These are phyloP conservation scores for Leucophenga maculata DNA, from an alignment of 2,888 invertebrate genomes.

Conservation along the genomic window DNA sequence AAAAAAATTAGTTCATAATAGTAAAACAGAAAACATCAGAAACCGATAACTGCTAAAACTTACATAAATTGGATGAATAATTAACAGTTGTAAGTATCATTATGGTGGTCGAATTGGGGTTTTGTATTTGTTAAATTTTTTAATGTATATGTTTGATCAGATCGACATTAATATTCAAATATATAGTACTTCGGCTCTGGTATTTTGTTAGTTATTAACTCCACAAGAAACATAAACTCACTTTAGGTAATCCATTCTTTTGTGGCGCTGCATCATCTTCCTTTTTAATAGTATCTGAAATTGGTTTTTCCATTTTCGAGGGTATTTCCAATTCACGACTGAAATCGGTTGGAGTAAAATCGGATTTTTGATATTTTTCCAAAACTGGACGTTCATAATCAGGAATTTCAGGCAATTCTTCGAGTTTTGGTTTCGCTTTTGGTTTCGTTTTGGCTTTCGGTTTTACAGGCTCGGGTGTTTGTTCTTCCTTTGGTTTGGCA, in stretches of 20 bases:
- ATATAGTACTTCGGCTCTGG: too few species aligned
- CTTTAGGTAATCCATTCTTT: constrained; percentile 69
- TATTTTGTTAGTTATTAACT: too few species aligned
- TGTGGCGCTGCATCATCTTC: constrained; percentile 52
- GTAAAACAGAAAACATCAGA: not conserved
- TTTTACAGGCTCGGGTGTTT: constrained; percentile 61
- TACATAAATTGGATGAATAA: too few species aligned
- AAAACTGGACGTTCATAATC: constrained; percentile 85
- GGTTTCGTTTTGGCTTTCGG: constrained; percentile 63
- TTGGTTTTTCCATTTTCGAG: constrained; percentile 67
- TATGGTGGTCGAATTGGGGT: too few species aligned
- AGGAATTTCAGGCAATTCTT: constrained; percentile 77
- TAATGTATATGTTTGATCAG: too few species aligned
- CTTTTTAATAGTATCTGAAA: constrained; percentile 55
- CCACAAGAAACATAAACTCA: constrained; percentile 40
- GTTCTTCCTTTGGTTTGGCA: constrained; percentile 64
- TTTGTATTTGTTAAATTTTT: too few species aligned
- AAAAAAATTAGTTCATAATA: not conserved
- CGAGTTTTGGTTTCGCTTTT: constrained; percentile 73
- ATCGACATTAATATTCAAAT: too few species aligned
- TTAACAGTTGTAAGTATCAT: too few species aligned
- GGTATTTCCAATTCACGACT: constrained; percentile 67
- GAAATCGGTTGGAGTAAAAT: constrained; percentile 73
- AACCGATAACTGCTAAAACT: not conserved
- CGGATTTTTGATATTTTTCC: constrained; percentile 79